Conservation (phyloP, 2,797 vertebrate species). For the Eurystomus glaucurus region DNA sequence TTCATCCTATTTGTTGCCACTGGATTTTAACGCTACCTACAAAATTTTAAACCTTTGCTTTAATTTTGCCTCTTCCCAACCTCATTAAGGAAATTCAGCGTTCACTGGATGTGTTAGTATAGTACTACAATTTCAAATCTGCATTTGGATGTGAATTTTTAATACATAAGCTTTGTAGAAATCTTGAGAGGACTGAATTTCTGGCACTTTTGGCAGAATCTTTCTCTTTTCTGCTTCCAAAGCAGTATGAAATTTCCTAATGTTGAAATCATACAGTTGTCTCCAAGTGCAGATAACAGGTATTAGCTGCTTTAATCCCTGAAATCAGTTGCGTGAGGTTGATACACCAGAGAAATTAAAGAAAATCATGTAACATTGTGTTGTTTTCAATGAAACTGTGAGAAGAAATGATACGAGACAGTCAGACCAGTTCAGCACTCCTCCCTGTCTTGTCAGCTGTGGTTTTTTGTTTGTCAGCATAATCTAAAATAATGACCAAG, state of each 20-base stretch:
- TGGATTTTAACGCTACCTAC: neutral
- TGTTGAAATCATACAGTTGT: neutral
- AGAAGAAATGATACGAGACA: neutral
- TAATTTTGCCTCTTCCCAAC: neutral
- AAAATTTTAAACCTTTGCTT: neutral
- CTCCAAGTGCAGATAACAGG: neutral
- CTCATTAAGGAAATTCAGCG: neutral
- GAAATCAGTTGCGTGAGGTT: neutral
- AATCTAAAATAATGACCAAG: neutral
- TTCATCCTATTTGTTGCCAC: neutral
- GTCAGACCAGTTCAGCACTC: neutral
- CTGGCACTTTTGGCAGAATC: neutral
- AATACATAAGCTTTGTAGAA: neutral
- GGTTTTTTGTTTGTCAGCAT: neutral
- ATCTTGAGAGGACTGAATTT: neutral
- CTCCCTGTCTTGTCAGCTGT: neutral
- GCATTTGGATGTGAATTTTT: neutral
- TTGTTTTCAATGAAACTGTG: neutral
- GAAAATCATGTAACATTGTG: neutral
- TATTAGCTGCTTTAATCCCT: neutral
- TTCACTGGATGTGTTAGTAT: neutral
- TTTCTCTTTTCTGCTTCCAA: neutral
- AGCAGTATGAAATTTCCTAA: neutral
- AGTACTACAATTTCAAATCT: neutral
- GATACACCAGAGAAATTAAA: neutral